A percentile compares a stretch with the other conserved stretches of the same genome.
phyloP scores from a whole-genome alignment of 2,888 invertebrate genomes.

The Pinctada fucata region DNA sequence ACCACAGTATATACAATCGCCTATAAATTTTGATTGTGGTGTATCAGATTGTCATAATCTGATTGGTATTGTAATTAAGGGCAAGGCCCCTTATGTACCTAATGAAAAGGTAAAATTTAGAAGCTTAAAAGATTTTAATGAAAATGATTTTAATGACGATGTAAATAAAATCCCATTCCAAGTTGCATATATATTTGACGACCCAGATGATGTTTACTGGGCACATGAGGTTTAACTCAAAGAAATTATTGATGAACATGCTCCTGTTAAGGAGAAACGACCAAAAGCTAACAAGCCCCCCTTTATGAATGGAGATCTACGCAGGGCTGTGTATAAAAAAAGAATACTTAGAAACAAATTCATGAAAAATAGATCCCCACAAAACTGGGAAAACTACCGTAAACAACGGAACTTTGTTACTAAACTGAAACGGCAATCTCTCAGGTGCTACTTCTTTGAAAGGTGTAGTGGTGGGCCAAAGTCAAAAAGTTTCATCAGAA shows the following conservation, averaged over 20 bases:
- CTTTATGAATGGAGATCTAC: background rate
- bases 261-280: background rate
- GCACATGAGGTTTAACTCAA: background rate
- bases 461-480: conserved; percentile 24
- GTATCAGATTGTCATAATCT: too few relatives aligned
- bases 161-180: background rate
- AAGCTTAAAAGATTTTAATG: conserved; percentile 5
- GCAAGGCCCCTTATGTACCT: background rate
- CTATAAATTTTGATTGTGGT: too few relatives aligned
- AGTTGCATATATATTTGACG: conserved; percentile 5
- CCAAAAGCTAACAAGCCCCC: background rate
- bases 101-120: conserved; percentile 1
- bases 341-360: background rate
- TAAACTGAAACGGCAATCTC: conserved; percentile 15
- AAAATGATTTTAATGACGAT: conserved; percentile 7
- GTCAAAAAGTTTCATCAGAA: conserved; percentile 9
- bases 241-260: conserved; percentile 2
- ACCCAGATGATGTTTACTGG: conserved; percentile 8
- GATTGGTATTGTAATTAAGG: too few relatives aligned
- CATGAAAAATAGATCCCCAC: background rate
- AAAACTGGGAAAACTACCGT: background rate
- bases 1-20: too few relatives aligned
- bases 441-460: conserved; percentile 18
- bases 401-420: conserved; percentile 12
- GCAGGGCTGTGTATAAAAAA: background rate